Evolutionary conservation across 2,113 vertebrate species (phyloP).

Genomic region (Hemicordylus capensis): DNA sequence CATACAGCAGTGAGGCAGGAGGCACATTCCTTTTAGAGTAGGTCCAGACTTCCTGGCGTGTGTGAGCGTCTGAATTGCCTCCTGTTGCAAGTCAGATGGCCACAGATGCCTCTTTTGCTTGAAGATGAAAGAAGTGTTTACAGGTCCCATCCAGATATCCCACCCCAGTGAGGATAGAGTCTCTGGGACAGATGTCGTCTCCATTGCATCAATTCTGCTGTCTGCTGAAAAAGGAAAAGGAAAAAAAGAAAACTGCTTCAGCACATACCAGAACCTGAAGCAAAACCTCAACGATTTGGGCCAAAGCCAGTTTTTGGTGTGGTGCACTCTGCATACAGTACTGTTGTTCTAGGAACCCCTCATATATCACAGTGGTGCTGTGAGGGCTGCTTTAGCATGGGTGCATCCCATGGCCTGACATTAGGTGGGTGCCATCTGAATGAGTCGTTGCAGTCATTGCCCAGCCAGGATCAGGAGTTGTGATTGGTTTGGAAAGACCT

Average conservation of each 20-base stretch:
- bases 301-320: not conserved
- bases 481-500: not conserved
- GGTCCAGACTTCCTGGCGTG: conserved; percentile 1
- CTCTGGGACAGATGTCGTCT: not conserved
- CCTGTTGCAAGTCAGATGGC: conserved; percentile 4
- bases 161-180: not conserved
- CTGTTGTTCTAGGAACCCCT: not conserved
- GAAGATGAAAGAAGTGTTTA: not conserved
- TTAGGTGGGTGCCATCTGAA: not conserved
- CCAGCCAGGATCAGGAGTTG: not conserved
- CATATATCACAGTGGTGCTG: not conserved
- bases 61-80: not conserved
- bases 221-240: too few species aligned
- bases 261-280: not conserved
- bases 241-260: not conserved
- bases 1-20: not conserved
- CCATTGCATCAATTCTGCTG: not conserved
- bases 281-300: not conserved
- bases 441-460: not conserved
- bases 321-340: not conserved
- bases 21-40: conserved; percentile 2
- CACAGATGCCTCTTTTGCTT: not conserved
- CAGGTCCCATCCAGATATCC: not conserved
- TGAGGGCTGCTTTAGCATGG: not conserved
- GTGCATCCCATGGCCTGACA: not conserved